Conservation (phyloP, 2,113 vertebrate genomes). For the Halcyon senegalensis region DNA sequence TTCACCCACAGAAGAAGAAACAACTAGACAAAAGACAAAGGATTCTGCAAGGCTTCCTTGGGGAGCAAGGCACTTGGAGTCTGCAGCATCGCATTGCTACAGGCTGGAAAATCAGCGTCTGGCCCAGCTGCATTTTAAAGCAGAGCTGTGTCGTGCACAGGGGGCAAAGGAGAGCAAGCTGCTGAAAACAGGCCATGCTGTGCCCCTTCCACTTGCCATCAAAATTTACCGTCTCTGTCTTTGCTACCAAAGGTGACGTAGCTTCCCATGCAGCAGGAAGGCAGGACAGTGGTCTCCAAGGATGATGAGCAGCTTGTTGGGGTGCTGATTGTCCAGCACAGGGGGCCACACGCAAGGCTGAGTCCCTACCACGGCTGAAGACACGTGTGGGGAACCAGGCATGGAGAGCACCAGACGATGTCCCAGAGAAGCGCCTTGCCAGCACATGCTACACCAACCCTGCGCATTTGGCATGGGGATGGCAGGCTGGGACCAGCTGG, state of each 20-base stretch:
- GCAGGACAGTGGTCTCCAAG: not conserved
- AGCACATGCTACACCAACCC: not conserved
- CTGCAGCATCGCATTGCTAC: not conserved
- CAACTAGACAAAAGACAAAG: not conserved
- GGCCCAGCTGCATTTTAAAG: not conserved
- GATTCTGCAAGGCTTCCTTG: not conserved
- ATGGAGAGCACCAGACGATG: accelerated
- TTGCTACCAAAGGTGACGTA: not conserved
- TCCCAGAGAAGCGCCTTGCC: not conserved
- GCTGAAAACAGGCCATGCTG: not conserved
- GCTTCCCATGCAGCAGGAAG: not conserved
- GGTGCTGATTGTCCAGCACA: not conserved
- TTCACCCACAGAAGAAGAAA: not conserved
- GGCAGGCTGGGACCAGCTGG: constrained; percentile 22
- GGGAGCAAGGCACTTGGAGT: not conserved
- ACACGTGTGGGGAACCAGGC: accelerated
- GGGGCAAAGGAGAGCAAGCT: not conserved
- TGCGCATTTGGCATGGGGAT: not conserved
- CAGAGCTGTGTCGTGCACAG: not conserved
- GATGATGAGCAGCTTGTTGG: not conserved
- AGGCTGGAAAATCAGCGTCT: not conserved
- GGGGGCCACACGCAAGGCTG: not conserved
- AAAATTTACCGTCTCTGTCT: not conserved
- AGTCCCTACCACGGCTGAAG: not conserved
- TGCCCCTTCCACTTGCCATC: not conserved